Percentiles rank a stretch among this genome's conserved stretches.
Evolutionary conservation across 2,113 vertebrate species (phyloP).

Genomic region (Gymnobelideus leadbeateri): DNA sequence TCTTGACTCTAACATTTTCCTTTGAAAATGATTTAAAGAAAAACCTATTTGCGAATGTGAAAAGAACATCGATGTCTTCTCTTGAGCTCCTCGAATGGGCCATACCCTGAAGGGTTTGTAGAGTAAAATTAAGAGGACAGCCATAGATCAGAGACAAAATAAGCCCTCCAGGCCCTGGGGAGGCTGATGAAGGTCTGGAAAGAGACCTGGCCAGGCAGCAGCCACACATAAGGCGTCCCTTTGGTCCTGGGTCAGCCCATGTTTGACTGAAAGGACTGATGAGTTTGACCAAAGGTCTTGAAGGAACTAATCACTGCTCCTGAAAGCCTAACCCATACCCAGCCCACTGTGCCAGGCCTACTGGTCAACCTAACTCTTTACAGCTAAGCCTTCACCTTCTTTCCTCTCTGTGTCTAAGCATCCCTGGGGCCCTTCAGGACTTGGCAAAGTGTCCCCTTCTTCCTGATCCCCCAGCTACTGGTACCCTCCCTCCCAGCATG

Average conservation of each 20-base stretch:
- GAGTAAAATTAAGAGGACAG: not conserved
- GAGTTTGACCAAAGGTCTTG: not conserved
- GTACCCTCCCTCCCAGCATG: too few relatives aligned
- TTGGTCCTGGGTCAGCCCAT: not conserved
- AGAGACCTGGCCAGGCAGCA: too few relatives aligned
- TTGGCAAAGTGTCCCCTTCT: not conserved
- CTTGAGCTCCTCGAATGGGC: not conserved
- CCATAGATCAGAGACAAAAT: not conserved
- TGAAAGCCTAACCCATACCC: not conserved
- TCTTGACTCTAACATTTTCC: constrained; percentile 46
- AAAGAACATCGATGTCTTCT: not conserved
- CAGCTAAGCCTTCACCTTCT: not conserved
- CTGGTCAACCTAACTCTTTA: not conserved
- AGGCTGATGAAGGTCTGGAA: too few relatives aligned
- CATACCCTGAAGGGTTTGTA: not conserved
- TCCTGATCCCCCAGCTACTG: not conserved
- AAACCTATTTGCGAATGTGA: not conserved
- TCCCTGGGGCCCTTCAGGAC: not conserved
- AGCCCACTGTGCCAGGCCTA: too few relatives aligned
- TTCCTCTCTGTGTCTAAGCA: too few relatives aligned
- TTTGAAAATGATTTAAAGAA: constrained; percentile 25
- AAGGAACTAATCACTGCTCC: not conserved
- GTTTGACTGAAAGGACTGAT: not conserved
- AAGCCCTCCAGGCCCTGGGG: not conserved
- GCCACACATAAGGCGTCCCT: too few relatives aligned